Percentiles rank a stretch among this genome's conserved stretches.
phyloP scores from a whole-genome alignment of 2,113 vertebrate species.

The Chloropsis hardwickii region DNA sequence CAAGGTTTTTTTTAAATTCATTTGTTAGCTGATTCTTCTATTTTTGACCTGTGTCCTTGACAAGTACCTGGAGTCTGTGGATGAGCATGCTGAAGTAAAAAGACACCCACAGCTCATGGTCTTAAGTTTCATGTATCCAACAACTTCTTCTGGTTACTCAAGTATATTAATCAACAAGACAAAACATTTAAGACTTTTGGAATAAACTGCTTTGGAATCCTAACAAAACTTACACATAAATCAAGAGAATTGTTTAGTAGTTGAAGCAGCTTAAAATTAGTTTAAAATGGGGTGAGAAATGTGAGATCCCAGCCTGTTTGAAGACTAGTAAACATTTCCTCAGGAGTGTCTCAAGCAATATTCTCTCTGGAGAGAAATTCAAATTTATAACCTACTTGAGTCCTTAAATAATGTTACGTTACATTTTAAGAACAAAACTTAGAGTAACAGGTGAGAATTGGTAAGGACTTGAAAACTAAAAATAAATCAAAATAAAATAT shows the following conservation, averaged over 20 bases:
- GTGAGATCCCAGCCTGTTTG: background rate
- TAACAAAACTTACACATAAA: background rate
- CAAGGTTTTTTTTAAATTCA: rapidly evolving
- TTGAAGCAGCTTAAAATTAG: background rate
- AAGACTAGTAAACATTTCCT: background rate
- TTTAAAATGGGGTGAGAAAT: background rate
- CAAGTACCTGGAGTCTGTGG: background rate
- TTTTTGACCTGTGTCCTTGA: background rate
- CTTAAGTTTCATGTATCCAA: background rate
- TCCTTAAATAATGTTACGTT: background rate
- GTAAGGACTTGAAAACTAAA: background rate
- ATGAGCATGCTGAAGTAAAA: background rate
- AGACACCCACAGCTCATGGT: background rate
- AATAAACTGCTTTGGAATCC: background rate
- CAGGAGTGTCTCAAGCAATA: background rate
- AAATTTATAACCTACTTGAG: background rate
- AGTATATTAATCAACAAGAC: rapidly evolving
- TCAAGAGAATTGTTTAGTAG: background rate
- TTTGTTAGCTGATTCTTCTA: background rate
- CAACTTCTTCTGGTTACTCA: background rate
- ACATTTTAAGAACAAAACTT: background rate
- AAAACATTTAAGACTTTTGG: background rate
- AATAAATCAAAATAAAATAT: background rate
- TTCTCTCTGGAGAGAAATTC: background rate
- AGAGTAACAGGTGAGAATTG: background rate